Evolutionary conservation across 2,888 invertebrate species (phyloP), one percentile per base, ranked within the genome.

Genomic region (Petrolisthes cinctipes): DNA sequence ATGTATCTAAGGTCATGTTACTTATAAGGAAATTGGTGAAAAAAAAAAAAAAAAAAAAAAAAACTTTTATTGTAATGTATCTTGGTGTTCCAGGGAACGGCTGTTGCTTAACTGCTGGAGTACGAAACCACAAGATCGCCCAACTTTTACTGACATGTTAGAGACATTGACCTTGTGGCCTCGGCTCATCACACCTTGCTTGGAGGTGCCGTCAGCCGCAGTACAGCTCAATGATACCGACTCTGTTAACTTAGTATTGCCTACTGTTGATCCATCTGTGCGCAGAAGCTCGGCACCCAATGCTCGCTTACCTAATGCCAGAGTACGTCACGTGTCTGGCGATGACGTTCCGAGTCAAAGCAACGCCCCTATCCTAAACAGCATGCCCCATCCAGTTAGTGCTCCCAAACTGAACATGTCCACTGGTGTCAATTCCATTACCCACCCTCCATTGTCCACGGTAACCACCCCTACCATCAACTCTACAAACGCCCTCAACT

Each of bases 41-140:
- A 37, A 37, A 2, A 37, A 1, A 37, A 37, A 37, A 37, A 37
- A 37, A 37, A 37, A 37, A 37, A 37, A 37, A 37, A 37, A n/a
- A n/a, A n/a, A n/a, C 17, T 5, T 20, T 9, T 17, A 7, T 1
- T 71, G 17, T 23, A 71, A 7, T 71, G 71, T 2, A 20, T 17
- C 71, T 83, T 54, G 37, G 17, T 7, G 9, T 71, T 80, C 7
- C 94, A 96, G 96, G 91, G 95, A 95, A 92, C 94, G 94, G 76
- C 93, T 97, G 86, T 95, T 98, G 91, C 95, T 95, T 92, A 95
- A 95, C 56, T 97, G 97, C 93, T 97, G 97, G 97, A 94, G 95
- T 91, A 94, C 94, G 90, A 95, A 96, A 86, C 93, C 95, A 57
- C 94, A 94, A 90, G 94, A 95, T 91, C 95, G 98, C 37, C 97